Percentiles rank a stretch among this genome's conserved stretches.
Conservation (phyloP, 2,888 invertebrate species). For the Hydriomena furcata region DNA sequence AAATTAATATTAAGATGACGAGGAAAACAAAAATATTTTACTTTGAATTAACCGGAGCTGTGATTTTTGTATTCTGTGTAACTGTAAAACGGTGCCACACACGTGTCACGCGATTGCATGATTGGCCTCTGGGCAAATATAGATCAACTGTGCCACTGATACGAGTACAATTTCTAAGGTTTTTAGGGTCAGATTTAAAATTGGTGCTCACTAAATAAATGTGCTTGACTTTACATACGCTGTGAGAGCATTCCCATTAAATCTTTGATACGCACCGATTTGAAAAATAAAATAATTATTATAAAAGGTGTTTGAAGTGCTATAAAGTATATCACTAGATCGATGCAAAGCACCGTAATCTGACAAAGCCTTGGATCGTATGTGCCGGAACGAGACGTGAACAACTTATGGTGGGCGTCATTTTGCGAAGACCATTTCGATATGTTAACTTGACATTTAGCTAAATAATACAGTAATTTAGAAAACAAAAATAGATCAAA, state of each 20-base stretch:
- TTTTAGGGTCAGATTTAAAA: constrained; percentile 36
- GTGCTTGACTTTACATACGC: neutral
- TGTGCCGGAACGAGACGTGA: constrained; percentile 22
- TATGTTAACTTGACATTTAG: no score
- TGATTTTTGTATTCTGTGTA: constrained; percentile 80
- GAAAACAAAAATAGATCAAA: no score
- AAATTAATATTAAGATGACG: constrained; percentile 71
- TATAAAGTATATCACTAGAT: constrained; percentile 15
- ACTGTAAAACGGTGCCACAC: constrained; percentile 52
- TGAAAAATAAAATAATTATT: neutral
- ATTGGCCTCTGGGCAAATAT: constrained; percentile 6
- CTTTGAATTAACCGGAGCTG: constrained; percentile 83
- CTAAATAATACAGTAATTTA: no score
- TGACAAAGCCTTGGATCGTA: constrained; percentile 23
- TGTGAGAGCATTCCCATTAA: neutral
- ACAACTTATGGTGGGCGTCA: neutral
- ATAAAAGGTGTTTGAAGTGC: neutral
- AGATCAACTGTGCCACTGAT: constrained; percentile 37
- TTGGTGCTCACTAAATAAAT: constrained; percentile 7
- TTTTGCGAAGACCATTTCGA: neutral
- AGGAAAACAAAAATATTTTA: constrained; percentile 76
- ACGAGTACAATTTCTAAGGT: constrained; percentile 49
- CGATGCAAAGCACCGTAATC: constrained; percentile 29
- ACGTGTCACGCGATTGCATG: constrained; percentile 19
- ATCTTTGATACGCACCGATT: neutral